Conservation (phyloP, 2,797 vertebrate species). For the Enteromius anoplus region DNA sequence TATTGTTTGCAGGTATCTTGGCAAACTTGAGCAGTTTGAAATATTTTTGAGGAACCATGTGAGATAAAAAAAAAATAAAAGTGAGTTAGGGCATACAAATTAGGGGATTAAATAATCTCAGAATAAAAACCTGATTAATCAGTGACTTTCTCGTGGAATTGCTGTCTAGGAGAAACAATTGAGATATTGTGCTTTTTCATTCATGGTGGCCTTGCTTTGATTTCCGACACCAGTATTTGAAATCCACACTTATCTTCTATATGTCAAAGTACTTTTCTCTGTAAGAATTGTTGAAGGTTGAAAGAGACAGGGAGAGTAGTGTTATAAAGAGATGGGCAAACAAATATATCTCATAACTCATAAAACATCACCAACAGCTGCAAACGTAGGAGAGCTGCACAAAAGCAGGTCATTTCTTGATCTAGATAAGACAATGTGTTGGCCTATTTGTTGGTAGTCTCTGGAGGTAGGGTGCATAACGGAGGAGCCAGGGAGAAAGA, state of each 20-base stretch:
- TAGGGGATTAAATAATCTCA: not conserved
- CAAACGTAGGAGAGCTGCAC: conserved; percentile 45
- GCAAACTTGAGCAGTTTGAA: not conserved
- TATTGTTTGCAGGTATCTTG: not conserved
- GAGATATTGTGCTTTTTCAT: not conserved
- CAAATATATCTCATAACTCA: conserved; percentile 31
- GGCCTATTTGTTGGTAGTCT: conserved; percentile 52
- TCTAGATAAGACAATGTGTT: conserved; percentile 63
- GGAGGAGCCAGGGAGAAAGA: conserved; percentile 9
- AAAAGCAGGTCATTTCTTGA: conserved; percentile 67
- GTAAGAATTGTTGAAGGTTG: not conserved
- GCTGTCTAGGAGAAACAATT: not conserved
- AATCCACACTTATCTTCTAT: conserved; percentile 7
- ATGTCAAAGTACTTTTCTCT: conserved; percentile 1
- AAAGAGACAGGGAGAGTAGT: conserved; percentile 20
- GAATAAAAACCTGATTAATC: not conserved
- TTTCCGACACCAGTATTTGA: conserved; percentile 11
- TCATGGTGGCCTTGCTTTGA: not conserved
- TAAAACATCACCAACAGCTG: conserved; percentile 44
- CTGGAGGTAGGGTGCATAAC: conserved; percentile 31
- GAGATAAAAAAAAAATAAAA: not conserved
- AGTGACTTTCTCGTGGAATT: not conserved
- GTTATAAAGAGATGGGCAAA: conserved; percentile 24
- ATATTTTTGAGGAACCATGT: not conserved
- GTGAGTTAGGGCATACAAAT: not conserved